These are phyloP conservation scores for Distichodus sexfasciatus DNA, from an alignment of 2,797 vertebrate genomes.

Conservation along the genomic window DNA sequence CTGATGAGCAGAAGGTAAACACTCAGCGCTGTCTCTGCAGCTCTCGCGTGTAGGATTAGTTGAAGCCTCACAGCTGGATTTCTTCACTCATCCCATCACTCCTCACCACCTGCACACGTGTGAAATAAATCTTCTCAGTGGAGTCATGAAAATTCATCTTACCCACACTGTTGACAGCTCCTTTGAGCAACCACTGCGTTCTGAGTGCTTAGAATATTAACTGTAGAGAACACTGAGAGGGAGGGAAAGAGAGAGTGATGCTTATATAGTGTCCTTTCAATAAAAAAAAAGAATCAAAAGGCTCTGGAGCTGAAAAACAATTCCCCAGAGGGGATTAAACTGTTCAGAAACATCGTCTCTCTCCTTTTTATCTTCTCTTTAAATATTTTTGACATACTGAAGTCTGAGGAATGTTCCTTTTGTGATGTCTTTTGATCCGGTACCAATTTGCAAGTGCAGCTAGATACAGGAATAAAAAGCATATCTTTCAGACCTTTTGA, in stretches of 20 bases:
- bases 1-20: conserved; percentile 92
- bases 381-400: conserved; percentile 46
- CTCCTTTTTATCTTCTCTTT: conserved; percentile 38
- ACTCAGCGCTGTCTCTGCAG: conserved; percentile 31
- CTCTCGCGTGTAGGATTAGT: conserved; percentile 40
- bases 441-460: conserved; percentile 8
- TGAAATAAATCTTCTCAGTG: conserved; percentile 19
- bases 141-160: conserved; percentile 37
- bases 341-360: conserved; percentile 21
- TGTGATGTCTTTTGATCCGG: conserved; percentile 26
- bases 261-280: conserved; percentile 39
- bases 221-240: conserved; percentile 26
- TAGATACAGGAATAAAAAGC: conserved; percentile 14
- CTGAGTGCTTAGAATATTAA: conserved; percentile 42
- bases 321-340: conserved; percentile 37
- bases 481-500: conserved; percentile 2
- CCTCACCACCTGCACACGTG: conserved; percentile 8
- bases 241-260: conserved; percentile 6
- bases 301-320: conserved; percentile 46
- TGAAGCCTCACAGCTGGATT: conserved; percentile 15
- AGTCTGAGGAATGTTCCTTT: conserved; percentile 29
- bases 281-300: conserved; percentile 36
- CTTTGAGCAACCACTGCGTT: conserved; percentile 44
- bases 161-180: conserved; percentile 31
- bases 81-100: conserved; percentile 1